Evolutionary conservation across 2,113 vertebrate genomes (phyloP).

Genomic region (Zootoca vivipara): DNA sequence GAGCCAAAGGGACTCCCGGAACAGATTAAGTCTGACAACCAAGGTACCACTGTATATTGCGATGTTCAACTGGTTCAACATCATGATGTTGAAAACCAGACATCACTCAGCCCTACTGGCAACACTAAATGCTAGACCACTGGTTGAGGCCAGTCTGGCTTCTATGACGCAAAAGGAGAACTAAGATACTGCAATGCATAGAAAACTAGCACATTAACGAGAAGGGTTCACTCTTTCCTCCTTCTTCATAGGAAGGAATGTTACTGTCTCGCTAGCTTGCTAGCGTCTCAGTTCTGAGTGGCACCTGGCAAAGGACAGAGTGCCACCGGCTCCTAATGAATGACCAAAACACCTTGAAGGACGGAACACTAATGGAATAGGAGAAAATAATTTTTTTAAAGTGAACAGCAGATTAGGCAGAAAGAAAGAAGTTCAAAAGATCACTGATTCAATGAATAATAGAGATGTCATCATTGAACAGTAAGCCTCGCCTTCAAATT

Average conservation of each 20-base stretch:
- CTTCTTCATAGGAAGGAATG: neutral
- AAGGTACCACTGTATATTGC: too few relatives aligned
- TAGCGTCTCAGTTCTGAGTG: neutral
- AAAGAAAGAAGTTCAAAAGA: constrained; percentile 44
- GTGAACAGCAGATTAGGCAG: constrained; percentile 41
- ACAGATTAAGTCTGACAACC: too few relatives aligned
- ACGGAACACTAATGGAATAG: constrained; percentile 40
- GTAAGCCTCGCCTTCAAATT: constrained; percentile 52
- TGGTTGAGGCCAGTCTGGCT: too few relatives aligned
- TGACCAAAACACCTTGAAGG: constrained; percentile 17
- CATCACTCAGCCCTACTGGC: too few relatives aligned
- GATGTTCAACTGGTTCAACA: too few relatives aligned
- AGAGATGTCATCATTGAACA: constrained; percentile 61
- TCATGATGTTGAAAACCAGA: too few relatives aligned
- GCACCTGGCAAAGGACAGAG: constrained; percentile 6
- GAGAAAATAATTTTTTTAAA: constrained; percentile 44
- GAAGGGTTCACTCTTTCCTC: neutral
- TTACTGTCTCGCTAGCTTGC: neutral
- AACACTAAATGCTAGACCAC: too few relatives aligned
- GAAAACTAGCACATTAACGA: neutral
- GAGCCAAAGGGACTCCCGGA: too few relatives aligned
- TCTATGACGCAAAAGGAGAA: too few relatives aligned
- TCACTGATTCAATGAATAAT: constrained; percentile 53
- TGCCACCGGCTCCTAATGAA: constrained; percentile 35
- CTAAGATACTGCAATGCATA: neutral